phyloP scores from a whole-genome alignment of 2,888 invertebrate genomes.

The Chromoteleia sp. region DNA sequence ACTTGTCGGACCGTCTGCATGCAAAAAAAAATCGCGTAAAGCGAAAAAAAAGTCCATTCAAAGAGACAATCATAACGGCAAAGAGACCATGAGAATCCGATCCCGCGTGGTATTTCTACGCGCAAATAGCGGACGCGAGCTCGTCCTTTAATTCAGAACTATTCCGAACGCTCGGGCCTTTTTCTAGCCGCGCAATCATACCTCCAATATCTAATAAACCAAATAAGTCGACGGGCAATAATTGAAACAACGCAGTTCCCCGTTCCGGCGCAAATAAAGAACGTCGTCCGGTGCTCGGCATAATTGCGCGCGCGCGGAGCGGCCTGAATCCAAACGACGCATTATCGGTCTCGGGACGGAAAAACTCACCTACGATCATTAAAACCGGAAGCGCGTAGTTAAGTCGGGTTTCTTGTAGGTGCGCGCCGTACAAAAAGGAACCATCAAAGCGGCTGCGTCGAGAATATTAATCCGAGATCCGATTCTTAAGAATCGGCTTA shows the following conservation, averaged over 20 bases:
- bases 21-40: constrained; percentile 26
- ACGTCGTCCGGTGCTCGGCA: constrained; percentile 49
- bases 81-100: constrained; percentile 36
- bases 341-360: constrained; percentile 47
- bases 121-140: constrained; percentile 4
- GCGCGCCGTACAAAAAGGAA: constrained; percentile 43
- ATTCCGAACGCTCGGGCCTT: constrained; percentile 29
- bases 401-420: constrained; percentile 43
- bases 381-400: constrained; percentile 50
- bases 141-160: constrained; percentile 49
- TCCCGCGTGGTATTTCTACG: constrained; percentile 9
- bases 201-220: constrained; percentile 53
- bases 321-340: constrained; percentile 54
- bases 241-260: constrained; percentile 44
- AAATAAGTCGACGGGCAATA: constrained; percentile 52
- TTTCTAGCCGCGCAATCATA: constrained; percentile 44
- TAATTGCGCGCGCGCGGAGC: constrained; percentile 29
- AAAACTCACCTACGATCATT: constrained; percentile 48
- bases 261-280: constrained; percentile 51
- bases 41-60: constrained; percentile 22
- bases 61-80: constrained; percentile 48
- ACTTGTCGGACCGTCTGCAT: constrained; percentile 6
- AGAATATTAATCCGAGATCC: constrained; percentile 61
- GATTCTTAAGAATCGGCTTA: constrained; percentile 49
- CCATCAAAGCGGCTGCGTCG: constrained; percentile 31